Evolutionary conservation across 2,113 vertebrate genomes (phyloP), one percentile per base, ranked within the genome.

Genomic region (Monarcha castaneiventris): DNA sequence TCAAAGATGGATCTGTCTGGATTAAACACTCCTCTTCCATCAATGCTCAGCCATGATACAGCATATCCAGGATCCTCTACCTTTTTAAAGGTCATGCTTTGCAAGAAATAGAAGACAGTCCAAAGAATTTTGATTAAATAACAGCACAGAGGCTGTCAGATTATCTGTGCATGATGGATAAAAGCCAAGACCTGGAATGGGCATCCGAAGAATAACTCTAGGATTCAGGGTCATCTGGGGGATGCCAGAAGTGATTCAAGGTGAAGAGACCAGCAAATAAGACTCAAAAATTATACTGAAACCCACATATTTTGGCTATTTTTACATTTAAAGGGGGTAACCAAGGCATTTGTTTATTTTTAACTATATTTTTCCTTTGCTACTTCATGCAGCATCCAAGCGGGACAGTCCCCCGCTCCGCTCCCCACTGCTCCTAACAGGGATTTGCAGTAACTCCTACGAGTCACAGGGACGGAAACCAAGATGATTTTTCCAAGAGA

Each of bases 371-470:
- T 76, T 63, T 9, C 41, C 48, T 74, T 62, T 67, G 33, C 35
- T 85, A 14, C 21, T 27, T 22, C 13, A 61, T 0, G 1, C 22
- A 63, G 16, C 6, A 72, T 19, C 25, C 54, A 43, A 75, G 39
- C 0, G 0, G 35, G 18, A n/a, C n/a, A 59, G 16, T 9, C 5
- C 23, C 6, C 29, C 12, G 14, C n/a, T 58, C 41, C 52, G 11
- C 8, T 82, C n/a, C 71, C 25, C 37, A 11, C 3, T 7, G 41
- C 16, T 52, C 49, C 58, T n/a, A 25, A 30, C 1, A 54, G 11
- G 2, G 22, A 58, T 37, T 27, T 66, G 63, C 26, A 73, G 26
- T 7, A 84, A 59, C 7, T 84, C 44, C 73, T 16, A 30, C 0
- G 0, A 68, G 49, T 8, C 4, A 3, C 3, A 58, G 39, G 26